Conservation (phyloP, 2,888 invertebrate species). For the Aspidapion aeneum region DNA sequence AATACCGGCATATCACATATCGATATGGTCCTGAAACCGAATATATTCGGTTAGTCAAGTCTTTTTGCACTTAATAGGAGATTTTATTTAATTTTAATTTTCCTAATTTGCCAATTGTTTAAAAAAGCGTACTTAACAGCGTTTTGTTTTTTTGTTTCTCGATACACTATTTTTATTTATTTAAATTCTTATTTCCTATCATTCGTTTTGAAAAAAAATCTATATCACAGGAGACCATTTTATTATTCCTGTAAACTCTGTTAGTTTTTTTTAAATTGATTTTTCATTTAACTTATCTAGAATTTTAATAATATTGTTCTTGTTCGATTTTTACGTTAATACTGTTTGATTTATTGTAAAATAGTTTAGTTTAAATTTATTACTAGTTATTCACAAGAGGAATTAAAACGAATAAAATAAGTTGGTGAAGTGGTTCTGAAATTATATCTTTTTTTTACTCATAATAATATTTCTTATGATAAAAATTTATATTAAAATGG, state of each 20-base stretch:
- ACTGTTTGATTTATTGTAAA: background rate
- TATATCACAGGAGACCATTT: too few relatives aligned
- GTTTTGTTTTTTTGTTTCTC: background rate
- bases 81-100: background rate
- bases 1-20: constrained; percentile 25
- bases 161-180: background rate
- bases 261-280: too few relatives aligned
- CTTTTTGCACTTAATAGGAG: constrained; percentile 2
- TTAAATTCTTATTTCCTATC: too few relatives aligned
- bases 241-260: too few relatives aligned
- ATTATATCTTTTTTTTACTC: too few relatives aligned
- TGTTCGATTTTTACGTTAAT: background rate
- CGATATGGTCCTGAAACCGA: constrained; percentile 25
- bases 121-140: background rate
- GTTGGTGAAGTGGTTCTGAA: too few relatives aligned
- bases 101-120: background rate
- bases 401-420: too few relatives aligned
- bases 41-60: constrained; percentile 6
- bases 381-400: too few relatives aligned
- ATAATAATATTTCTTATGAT: too few relatives aligned
- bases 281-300: too few relatives aligned
- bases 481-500: too few relatives aligned
- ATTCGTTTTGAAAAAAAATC: too few relatives aligned
- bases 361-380: background rate
- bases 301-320: background rate